Evolutionary conservation across 2,113 vertebrate species (phyloP), one percentile per base, ranked within the genome.

Genomic region (Tupaia chinensis): DNA sequence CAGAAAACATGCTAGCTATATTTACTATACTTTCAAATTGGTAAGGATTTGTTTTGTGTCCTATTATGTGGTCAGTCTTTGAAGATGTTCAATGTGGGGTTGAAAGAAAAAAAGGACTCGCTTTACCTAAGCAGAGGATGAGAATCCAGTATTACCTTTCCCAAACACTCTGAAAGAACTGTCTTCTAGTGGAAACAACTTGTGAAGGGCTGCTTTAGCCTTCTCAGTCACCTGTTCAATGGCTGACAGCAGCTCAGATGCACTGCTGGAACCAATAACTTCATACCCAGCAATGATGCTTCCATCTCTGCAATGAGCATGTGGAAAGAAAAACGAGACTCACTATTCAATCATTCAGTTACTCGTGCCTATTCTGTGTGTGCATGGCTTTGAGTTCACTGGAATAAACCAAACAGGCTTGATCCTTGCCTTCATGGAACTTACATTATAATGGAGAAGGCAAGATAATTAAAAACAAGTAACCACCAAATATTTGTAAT

Each of bases 201-300:
- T 27, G 4, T 5, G 15, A 56, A 98, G 96, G 13, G 60, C 25
- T 5, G 1, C 34, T 70, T 76, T 25, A 1, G 85, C 97, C 78
- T 82, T 20, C 8, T 6, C 44, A 0, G 81, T 20, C 80, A n/a
- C 69, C 65, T 74, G 86, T 10, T 87, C 19, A 0, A 97, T 56
- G 60, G 76, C 89, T 14, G 73, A 80, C 53, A 98, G 94, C 84
- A 98, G 84, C 63, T 97, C 89, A 25, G 80, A 53, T 1, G 95
- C 22, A 60, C 9, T 90, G 85, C 83, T 79, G 63, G 97, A 98
- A 61, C 96, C 94, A 3, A 93, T 69, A 7, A 96, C 97, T 93
- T 97, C 97, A 79, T 74, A 98, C 6, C 97, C 97, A 34, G 34
- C 93, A 27, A 79, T 0, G 10, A 97, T 90, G 73, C 91, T 96